Evolutionary conservation across 2,888 invertebrate genomes (phyloP), one percentile per base, ranked within the genome.

Genomic region (Fabriciana adippe): DNA sequence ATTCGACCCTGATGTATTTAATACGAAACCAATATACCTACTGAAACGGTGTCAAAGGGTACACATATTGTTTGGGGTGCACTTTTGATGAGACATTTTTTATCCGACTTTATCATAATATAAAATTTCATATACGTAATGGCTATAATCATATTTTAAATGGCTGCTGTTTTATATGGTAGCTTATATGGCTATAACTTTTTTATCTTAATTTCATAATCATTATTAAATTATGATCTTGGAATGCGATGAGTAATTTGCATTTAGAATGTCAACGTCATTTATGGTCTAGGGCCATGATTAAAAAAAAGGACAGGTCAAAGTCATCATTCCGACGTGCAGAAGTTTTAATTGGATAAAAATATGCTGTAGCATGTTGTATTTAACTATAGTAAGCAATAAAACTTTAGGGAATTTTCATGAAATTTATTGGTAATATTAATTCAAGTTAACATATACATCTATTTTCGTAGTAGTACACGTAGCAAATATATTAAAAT

Each of bases 1-100:
- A 76, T 83, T 85, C 83, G 81, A 81, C 84, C 86, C 86, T 91
- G 90, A 91, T 89, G 78, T 87, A 90, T 73, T 78, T 85, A 88
- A 89, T 91, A 90, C 87, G 82, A 84, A 79, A 79, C 82, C 85
- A 83, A 86, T 88, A 87, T 82, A 87, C 82, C 78, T 80, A 78
- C 51, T 53, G 61, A 81, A 83, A 78, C 82, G 80, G 83, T 82
- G 79, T 82, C 74, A 77, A 87, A 82, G 83, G 81, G 83, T 83
- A 81, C 80, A 78, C 77, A 82, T 78, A 84, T 81, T 81, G 78
- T 80, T 69, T 74, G 75, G 79, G 78, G 70, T 67, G 66, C 64
- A 67, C 21, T 66, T 66, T 66, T 66, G 45, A 55, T 61, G 55
- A 54, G 16, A n/a, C n/a, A 47, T 45, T 48, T 48, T 35, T n/a